These are phyloP conservation scores for Biston stratarius DNA, from an alignment of 2,888 invertebrate genomes.

Conservation along the genomic window DNA sequence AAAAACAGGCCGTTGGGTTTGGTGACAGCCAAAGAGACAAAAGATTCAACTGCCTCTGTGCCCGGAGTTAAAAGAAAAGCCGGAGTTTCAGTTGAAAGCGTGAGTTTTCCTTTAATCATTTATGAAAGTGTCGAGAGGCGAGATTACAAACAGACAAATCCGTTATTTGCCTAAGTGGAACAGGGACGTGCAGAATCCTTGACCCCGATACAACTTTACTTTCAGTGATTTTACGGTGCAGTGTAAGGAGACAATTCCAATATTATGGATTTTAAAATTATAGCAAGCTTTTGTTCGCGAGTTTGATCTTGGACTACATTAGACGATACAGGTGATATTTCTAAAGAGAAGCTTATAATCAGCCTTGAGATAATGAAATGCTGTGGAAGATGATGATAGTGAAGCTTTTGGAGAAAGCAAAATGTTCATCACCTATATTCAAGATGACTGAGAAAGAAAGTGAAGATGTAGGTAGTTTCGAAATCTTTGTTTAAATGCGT, in stretches of 20 bases:
- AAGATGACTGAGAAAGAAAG: too few species aligned
- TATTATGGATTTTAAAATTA: not conserved
- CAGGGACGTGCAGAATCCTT: conserved; percentile 18
- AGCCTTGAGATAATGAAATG: too few species aligned
- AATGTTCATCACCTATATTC: too few species aligned
- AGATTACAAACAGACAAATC: conserved; percentile 15
- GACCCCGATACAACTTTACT: conserved; percentile 23
- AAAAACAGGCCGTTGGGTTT: not conserved
- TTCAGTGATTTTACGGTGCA: not conserved
- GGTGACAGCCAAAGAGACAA: not conserved
- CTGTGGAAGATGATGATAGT: too few species aligned
- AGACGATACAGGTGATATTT: too few species aligned
- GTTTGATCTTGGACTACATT: too few species aligned
- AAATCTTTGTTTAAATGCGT: too few species aligned
- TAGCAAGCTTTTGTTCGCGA: too few species aligned
- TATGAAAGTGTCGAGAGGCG: conserved; percentile 4
- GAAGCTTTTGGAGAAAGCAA: too few species aligned
- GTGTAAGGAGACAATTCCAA: too few species aligned
- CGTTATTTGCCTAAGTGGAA: conserved; percentile 15
- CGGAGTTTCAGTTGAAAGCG: not conserved
- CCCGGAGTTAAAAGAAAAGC: not conserved
- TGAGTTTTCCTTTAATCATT: conserved; percentile 8
- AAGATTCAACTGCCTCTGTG: not conserved
- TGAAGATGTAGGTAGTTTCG: too few species aligned
- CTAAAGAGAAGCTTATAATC: too few species aligned